Conservation (phyloP, 2,113 vertebrate species). For the Fulica atra region DNA sequence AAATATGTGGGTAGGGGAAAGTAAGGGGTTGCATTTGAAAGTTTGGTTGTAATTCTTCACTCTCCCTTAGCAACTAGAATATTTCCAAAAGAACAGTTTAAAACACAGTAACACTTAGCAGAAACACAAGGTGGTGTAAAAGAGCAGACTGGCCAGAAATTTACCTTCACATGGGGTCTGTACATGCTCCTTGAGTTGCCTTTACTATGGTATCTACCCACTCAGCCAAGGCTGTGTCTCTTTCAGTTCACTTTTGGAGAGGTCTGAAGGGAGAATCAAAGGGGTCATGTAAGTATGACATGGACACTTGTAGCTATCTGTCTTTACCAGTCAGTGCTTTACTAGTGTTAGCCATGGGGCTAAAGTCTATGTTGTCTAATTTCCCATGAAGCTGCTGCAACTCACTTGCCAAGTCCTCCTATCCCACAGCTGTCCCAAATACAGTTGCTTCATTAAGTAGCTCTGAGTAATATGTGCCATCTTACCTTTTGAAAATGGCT, state of each 20-base stretch:
- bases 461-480: neutral
- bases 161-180: neutral
- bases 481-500: neutral
- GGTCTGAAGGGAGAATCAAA: neutral
- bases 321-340: neutral
- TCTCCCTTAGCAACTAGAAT: neutral
- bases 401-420: neutral
- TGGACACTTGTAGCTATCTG: neutral
- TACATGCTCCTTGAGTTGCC: neutral
- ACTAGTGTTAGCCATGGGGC: neutral
- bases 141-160: neutral
- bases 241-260: neutral
- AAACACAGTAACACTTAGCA: neutral
- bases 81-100: neutral
- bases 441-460: neutral
- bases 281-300: rapidly evolving
- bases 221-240: neutral
- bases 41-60: neutral
- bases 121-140: neutral
- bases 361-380: neutral
- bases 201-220: neutral
- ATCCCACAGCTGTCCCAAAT: neutral
- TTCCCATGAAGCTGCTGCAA: neutral
- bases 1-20: neutral
- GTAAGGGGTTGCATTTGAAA: neutral